These are phyloP conservation scores for Psylliodes chrysocephalus DNA, from an alignment of 2,888 invertebrate genomes.

Conservation along the genomic window DNA sequence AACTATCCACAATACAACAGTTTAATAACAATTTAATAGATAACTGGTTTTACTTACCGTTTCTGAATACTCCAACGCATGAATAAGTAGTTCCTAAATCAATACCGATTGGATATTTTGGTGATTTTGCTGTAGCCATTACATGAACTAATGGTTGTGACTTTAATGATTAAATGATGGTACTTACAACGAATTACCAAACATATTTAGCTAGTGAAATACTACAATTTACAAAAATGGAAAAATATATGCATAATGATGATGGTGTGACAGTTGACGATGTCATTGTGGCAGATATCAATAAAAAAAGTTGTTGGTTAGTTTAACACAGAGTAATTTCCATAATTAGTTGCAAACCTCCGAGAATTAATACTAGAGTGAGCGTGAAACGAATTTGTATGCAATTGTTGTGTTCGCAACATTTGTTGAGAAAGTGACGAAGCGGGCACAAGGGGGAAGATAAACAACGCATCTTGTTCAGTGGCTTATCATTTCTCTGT, in stretches of 20 bases:
- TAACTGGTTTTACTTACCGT: constrained; percentile 40
- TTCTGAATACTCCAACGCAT: constrained; percentile 44
- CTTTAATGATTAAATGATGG: not conserved
- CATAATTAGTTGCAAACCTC: too few relatives aligned
- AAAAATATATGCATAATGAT: not conserved
- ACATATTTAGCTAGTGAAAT: not conserved
- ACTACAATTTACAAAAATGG: not conserved
- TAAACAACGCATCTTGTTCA: too few relatives aligned
- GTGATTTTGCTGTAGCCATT: constrained; percentile 36
- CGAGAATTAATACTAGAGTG: too few relatives aligned
- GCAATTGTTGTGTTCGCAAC: too few relatives aligned
- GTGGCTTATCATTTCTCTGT: too few relatives aligned
- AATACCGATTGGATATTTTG: constrained; percentile 42
- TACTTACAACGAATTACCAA: not conserved
- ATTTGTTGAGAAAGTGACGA: too few relatives aligned
- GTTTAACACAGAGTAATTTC: too few relatives aligned
- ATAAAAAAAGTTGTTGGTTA: too few relatives aligned
- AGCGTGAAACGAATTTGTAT: too few relatives aligned
- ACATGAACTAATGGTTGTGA: constrained; percentile 1
- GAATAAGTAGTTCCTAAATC: constrained; percentile 46
- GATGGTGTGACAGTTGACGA: not conserved
- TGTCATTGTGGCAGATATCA: not conserved
- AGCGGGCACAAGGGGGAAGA: too few relatives aligned
- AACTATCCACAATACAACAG: too few relatives aligned
- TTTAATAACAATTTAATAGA: too few relatives aligned